These are phyloP conservation scores for Petaurus breviceps DNA, from an alignment of 2,113 vertebrate species.

Conservation along the genomic window DNA sequence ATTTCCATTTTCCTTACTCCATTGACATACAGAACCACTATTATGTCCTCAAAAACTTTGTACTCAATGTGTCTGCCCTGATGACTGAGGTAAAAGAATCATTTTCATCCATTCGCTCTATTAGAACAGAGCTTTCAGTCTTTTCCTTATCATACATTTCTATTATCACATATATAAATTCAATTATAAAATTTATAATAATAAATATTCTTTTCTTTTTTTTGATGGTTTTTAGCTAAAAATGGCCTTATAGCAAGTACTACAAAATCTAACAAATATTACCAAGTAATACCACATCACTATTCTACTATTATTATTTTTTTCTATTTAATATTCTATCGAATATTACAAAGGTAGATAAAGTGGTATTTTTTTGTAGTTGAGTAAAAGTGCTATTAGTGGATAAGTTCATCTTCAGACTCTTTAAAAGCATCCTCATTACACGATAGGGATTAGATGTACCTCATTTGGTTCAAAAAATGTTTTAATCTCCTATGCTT, in stretches of 20 bases:
- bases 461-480: background rate
- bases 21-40: background rate
- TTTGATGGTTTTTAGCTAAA: background rate
- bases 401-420: background rate
- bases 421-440: background rate
- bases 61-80: background rate
- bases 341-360: background rate
- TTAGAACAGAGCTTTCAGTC: background rate
- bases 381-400: background rate
- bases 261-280: background rate
- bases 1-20: background rate
- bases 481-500: background rate
- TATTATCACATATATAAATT: background rate
- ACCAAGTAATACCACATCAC: background rate
- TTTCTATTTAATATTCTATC: background rate
- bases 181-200: background rate
- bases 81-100: background rate
- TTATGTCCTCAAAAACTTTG: background rate
- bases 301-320: background rate
- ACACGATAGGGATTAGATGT: background rate
- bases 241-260: background rate
- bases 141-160: background rate
- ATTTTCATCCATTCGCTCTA: background rate
- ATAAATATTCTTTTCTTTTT: background rate
- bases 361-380: background rate